A percentile compares a stretch with the other conserved stretches of the same genome.
phyloP scores from a whole-genome alignment of 2,113 vertebrate genomes.

The Psophia crepitans region DNA sequence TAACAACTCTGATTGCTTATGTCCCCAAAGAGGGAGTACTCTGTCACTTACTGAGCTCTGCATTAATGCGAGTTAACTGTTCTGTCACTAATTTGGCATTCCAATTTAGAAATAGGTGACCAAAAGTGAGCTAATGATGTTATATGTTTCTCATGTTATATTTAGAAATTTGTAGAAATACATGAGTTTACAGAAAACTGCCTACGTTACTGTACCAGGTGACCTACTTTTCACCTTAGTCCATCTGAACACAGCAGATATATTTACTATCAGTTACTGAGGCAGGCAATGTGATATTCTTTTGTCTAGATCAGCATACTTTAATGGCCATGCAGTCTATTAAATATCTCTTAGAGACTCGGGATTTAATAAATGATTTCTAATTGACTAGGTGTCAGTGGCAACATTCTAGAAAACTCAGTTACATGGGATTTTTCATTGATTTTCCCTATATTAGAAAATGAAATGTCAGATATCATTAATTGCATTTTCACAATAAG shows the following conservation, averaged over 20 bases:
- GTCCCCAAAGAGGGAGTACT: not conserved
- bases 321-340: slow-evolving; percentile 29
- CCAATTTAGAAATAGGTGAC: not conserved
- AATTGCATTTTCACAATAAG: slow-evolving; percentile 64
- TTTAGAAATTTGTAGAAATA: not conserved
- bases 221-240: slow-evolving; percentile 31
- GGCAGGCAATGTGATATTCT: not conserved
- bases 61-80: not conserved
- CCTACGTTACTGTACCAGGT: not conserved
- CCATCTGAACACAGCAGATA: not conserved
- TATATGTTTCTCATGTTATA: not conserved
- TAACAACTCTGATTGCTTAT: not conserved
- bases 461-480: slow-evolving; percentile 71
- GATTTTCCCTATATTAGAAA: slow-evolving; percentile 71
- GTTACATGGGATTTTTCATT: slow-evolving; percentile 65
- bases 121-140: not conserved
- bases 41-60: not conserved
- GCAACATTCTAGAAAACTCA: slow-evolving; percentile 66
- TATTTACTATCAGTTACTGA: slow-evolving; percentile 26
- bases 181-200: not conserved
- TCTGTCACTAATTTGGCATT: not conserved
- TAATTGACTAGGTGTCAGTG: slow-evolving; percentile 63
- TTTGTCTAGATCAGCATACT: slow-evolving; percentile 38
- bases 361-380: slow-evolving; percentile 55
- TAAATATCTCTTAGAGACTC: slow-evolving; percentile 45